Percentiles rank a stretch among this genome's conserved stretches.
Conservation (phyloP, 35 echinoderm and acorn worm genomes). For the Diadema setosum region DNA sequence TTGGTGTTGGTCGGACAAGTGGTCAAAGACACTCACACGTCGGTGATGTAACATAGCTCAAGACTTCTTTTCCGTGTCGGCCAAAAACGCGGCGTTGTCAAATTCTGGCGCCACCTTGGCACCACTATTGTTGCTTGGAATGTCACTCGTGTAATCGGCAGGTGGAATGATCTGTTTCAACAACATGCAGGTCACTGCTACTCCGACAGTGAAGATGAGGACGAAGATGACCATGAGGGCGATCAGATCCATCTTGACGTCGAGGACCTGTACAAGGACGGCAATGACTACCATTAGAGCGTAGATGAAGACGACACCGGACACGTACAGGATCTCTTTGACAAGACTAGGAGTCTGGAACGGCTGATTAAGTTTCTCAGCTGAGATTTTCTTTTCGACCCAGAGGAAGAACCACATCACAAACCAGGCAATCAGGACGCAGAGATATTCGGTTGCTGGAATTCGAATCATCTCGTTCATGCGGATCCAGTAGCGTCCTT, state of each 20-base stretch:
- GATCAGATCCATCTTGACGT: constrained; percentile 41
- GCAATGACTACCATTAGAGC: background rate
- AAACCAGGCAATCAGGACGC: constrained; percentile 49
- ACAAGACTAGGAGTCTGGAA: background rate
- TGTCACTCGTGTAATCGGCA: too few species aligned
- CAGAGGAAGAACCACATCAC: constrained; percentile 41
- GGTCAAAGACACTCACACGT: too few species aligned
- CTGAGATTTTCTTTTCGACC: constrained; percentile 30
- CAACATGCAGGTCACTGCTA: constrained; percentile 14
- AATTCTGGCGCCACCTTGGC: too few species aligned
- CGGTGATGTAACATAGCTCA: too few species aligned
- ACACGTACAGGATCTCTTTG: constrained; percentile 24
- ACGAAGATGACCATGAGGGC: constrained; percentile 33
- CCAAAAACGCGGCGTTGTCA: too few species aligned
- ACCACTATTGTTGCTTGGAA: too few species aligned
- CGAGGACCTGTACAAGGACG: constrained; percentile 38
- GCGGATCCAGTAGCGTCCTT: constrained; percentile 67
- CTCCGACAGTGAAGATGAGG: background rate
- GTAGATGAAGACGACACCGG: constrained; percentile 9
- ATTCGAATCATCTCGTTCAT: constrained; percentile 73
- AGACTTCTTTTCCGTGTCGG: too few species aligned
- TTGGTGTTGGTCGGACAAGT: too few species aligned
- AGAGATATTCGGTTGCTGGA: constrained; percentile 61
- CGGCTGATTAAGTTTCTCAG: background rate
- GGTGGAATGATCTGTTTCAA: constrained; percentile 54